A percentile compares a stretch with the other conserved stretches of the same genome.
phyloP scores from a whole-genome alignment of 2,113 vertebrate genomes.

The Nettapus auritus region DNA sequence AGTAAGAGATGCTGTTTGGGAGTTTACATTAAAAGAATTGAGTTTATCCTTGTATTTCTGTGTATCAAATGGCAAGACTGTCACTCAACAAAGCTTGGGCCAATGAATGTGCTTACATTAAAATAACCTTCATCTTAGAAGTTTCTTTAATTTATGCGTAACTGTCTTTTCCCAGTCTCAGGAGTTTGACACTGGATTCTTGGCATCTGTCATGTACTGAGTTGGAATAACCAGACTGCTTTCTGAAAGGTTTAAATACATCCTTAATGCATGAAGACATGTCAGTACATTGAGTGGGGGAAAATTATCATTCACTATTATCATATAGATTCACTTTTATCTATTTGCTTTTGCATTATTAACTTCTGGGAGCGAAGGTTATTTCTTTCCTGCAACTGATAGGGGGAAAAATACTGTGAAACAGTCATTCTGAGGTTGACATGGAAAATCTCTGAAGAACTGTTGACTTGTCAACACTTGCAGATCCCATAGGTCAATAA shows the following conservation, averaged over 20 bases:
- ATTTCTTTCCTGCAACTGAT: background rate
- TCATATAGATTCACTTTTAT: background rate
- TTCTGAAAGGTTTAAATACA: background rate
- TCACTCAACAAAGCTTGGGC: background rate
- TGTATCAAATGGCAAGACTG: background rate
- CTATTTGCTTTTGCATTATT: background rate
- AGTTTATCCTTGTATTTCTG: background rate
- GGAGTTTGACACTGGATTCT: background rate
- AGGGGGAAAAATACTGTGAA: background rate
- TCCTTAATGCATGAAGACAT: background rate
- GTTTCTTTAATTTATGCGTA: background rate
- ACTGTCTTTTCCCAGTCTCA: background rate
- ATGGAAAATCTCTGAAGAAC: background rate
- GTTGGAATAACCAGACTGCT: background rate
- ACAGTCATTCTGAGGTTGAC: background rate
- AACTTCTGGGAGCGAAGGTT: background rate
- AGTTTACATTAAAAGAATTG: background rate
- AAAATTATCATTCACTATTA: background rate
- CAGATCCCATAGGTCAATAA: background rate
- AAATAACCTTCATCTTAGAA: background rate
- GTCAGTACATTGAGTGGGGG: background rate
- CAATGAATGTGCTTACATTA: background rate
- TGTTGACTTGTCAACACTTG: background rate
- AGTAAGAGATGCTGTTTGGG: background rate
- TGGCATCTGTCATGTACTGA: background rate